Evolutionary conservation across 1,140 invertebrate species (phyloP), one percentile per base, ranked within the genome.

Genomic region (Hydropsyche tenuis): DNA sequence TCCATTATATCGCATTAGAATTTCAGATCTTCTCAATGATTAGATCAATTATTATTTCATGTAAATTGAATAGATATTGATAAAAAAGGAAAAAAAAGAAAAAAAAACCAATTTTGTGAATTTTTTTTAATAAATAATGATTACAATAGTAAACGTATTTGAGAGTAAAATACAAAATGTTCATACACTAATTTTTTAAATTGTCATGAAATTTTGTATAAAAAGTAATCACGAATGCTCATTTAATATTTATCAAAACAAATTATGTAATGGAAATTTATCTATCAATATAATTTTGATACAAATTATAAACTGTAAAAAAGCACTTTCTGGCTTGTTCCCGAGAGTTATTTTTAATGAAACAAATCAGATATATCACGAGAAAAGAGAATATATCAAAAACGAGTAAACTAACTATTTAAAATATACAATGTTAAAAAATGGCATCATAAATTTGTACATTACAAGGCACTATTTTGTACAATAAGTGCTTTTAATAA

Each of bases 401-500:
- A 48, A 48, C 14, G 45, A 48, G 30, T 37, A 37, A 37, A 37
- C 30, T 37, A 37, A 9, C 30, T 37, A 4, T 37, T 37, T 4
- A 37, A 37, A 4, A 37, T 37, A 37, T 9, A 37, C 3, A 37
- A 37, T 37, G 3, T 4, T 4, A 11, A 56, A 23, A 60, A 60
- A 60, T 60, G 56, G 56, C 56, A 60, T 60, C 23, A 22, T 60
- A 14, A 25, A 60, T 60, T 60, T 60, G 56, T 60, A 60, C 56
- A 60, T 60, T 25, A 22, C 23, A 60, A 18, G 56, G 56, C 56
- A 60, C 56, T 23, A 60, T 14, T 53, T 60, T 23, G 56, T 60
- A 23, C 20, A 23, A 60, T 60, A n/a, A 53, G 30, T 37, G 30
- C 30, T 37, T 37, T 37, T 4, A 4, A 37, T 4, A 37, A 37